Conservation (phyloP, 2,113 vertebrate genomes). For the Oreochromis tanganicae region DNA sequence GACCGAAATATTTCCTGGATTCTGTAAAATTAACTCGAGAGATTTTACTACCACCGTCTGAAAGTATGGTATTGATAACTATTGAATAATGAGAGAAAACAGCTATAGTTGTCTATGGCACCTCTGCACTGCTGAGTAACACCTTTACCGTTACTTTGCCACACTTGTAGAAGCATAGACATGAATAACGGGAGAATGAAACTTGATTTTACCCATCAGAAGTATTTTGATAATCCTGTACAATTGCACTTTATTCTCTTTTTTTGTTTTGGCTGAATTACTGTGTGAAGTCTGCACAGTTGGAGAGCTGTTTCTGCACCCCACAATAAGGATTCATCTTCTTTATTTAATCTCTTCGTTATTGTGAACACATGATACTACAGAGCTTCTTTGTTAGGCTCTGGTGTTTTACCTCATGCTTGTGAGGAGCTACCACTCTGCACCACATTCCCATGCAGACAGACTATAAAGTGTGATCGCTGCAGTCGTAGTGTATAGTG, state of each 20-base stretch:
- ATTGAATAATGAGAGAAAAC: neutral
- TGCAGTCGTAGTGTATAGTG: neutral
- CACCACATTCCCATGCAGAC: neutral
- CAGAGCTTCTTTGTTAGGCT: neutral
- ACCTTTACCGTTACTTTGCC: neutral
- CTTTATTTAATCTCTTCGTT: neutral
- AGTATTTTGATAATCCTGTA: neutral
- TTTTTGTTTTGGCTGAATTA: conserved; percentile 5
- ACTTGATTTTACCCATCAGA: neutral
- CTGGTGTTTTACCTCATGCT: neutral
- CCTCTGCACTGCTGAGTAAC: conserved; percentile 15
- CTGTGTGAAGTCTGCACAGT: neutral
- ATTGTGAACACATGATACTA: neutral
- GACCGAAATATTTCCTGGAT: neutral
- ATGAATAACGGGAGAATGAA: neutral
- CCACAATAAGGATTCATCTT: neutral
- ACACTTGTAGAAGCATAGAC: neutral
- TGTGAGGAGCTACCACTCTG: neutral
- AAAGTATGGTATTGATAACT: neutral
- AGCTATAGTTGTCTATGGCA: conserved; percentile 27
- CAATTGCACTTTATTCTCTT: conserved; percentile 46
- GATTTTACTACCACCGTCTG: neutral
- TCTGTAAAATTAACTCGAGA: neutral
- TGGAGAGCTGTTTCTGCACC: neutral
- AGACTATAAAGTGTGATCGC: neutral